Conservation (phyloP, 2,797 vertebrate species). For the Molossus molossus region DNA sequence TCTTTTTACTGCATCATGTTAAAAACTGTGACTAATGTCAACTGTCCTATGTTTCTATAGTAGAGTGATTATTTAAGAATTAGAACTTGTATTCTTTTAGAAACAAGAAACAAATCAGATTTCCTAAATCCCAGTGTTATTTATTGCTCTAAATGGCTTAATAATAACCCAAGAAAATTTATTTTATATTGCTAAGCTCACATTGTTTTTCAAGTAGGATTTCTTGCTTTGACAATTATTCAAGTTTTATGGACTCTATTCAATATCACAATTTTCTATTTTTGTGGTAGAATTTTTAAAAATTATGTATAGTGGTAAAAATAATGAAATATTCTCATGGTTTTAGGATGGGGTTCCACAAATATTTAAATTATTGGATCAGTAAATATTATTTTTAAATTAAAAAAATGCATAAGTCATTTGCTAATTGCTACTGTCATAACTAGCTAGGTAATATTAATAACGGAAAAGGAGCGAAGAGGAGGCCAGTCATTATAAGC, state of each 20-base stretch:
- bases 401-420: background rate
- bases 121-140: background rate
- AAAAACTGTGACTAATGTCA: background rate
- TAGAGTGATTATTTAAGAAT: background rate
- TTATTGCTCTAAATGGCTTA: background rate
- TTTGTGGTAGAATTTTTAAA: background rate
- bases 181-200: background rate
- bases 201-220: background rate
- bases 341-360: background rate
- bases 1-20: background rate
- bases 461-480: no score
- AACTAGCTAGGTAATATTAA: no score
- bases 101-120: background rate
- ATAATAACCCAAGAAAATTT: background rate
- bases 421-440: background rate
- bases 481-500: no score
- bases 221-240: constrained; percentile 37
- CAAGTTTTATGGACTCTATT: background rate
- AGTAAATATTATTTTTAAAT: background rate
- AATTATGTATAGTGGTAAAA: background rate
- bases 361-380: background rate
- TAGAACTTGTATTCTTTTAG: background rate
- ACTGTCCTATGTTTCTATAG: background rate
- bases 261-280: background rate
- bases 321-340: background rate